Percentiles rank a stretch among this genome's conserved stretches.
phyloP scores from a whole-genome alignment of 2,797 vertebrate species.

The Tokudaia tokunoshimensis region DNA sequence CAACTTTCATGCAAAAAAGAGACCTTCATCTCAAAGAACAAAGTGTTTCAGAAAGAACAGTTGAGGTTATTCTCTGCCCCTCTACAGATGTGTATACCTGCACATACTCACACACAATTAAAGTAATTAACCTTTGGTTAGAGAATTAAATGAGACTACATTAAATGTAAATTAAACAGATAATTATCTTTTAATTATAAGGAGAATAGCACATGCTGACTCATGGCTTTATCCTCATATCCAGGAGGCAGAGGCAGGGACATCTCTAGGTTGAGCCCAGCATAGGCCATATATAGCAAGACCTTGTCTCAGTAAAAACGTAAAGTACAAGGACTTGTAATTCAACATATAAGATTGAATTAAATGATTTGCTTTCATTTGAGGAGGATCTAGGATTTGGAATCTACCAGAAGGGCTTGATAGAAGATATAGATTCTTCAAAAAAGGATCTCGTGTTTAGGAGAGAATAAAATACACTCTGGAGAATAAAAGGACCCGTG shows the following conservation, averaged over 20 bases:
- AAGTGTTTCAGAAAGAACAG: background rate
- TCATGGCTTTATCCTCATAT: background rate
- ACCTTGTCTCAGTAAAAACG: background rate
- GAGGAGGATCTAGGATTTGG: background rate
- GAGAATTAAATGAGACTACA: constrained; percentile 42
- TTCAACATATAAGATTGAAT: background rate
- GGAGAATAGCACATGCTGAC: background rate
- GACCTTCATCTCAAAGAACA: background rate
- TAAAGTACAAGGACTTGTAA: background rate
- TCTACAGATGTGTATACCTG: background rate
- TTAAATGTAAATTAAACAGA: background rate
- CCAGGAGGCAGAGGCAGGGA: background rate
- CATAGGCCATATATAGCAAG: background rate
- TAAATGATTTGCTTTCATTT: constrained; percentile 6
- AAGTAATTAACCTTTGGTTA: constrained; percentile 8
- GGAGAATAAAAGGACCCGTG: background rate
- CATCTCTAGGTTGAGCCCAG: background rate
- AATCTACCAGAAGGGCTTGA: background rate
- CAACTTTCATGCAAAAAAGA: background rate
- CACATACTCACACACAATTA: background rate
- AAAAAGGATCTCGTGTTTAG: background rate
- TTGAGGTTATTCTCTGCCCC: background rate
- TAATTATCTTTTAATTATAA: background rate
- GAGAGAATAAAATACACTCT: background rate
- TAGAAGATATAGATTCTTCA: background rate